These are phyloP conservation scores for Ivindomyrus marchei DNA, from an alignment of 2,113 vertebrate genomes.

Conservation along the genomic window DNA sequence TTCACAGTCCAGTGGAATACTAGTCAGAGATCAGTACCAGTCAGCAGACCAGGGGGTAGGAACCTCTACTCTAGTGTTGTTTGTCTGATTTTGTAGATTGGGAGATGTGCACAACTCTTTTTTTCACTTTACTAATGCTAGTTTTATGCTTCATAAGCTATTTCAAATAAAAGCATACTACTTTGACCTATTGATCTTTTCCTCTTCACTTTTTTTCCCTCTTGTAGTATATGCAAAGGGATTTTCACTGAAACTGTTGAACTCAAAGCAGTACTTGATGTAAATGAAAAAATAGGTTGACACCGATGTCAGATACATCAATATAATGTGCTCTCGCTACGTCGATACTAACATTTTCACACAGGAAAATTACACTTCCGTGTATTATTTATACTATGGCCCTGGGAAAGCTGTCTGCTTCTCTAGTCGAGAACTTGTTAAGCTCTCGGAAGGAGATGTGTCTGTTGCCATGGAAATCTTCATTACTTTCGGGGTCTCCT, in stretches of 20 bases:
- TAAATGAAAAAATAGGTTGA: not conserved
- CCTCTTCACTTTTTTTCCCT: not conserved
- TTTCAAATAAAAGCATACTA: not conserved
- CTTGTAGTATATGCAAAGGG: not conserved
- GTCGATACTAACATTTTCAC: not conserved
- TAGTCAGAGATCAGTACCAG: not conserved
- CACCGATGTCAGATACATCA: not conserved
- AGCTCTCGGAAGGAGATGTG: not conserved
- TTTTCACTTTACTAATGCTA: not conserved
- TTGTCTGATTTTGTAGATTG: not conserved
- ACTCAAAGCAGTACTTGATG: not conserved
- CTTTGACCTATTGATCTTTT: not conserved
- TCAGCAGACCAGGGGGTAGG: not conserved
- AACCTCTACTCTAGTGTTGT: not conserved
- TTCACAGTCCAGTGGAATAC: not conserved
- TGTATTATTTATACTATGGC: not conserved
- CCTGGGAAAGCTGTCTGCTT: not conserved
- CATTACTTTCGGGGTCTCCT: not conserved
- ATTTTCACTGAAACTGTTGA: not conserved
- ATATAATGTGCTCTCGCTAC: not conserved
- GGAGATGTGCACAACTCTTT: not conserved
- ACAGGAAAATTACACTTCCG: not conserved
- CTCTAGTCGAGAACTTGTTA: not conserved
- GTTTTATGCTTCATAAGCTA: not conserved
- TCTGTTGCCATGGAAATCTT: constrained; percentile 21